Evolutionary conservation across 2,797 vertebrate genomes (phyloP), one percentile per base, ranked within the genome.

Genomic region (Sorex maritimensis): DNA sequence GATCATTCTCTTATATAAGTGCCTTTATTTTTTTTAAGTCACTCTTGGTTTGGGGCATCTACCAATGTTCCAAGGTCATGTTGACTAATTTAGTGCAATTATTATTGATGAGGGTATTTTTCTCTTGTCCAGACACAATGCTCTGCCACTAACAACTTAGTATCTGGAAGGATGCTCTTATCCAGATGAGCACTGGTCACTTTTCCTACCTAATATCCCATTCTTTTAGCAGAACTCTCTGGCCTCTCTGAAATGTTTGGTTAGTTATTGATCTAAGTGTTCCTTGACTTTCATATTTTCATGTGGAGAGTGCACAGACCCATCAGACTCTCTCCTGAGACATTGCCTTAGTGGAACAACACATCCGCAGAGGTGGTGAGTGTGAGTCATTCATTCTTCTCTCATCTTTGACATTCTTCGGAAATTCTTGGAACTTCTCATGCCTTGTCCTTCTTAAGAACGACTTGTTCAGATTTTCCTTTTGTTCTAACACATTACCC

Each of bases 371-470:
- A 86, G 1, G 63, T 24, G 2, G 58, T 72, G 5, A 1, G 58
- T 63, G 58, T 41, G 69, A 92, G 6, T 44, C 49, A 83, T 61
- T 89, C 58, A 61, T 61, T 61, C 17, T 61, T 61, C 34, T 65
- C 91, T 89, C 17, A 67, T 85, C 69, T 82, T 38, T 90, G 87
- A 84, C 55, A 81, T 58, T 90, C 86, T 74, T 80, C 8, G 68
- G 46, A 68, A 95, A 78, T 95, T 93, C 55, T 81, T 71, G 28
- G 71, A 95, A 81, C 24, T 61, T 10, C 1, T 80, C n/a, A 65
- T 87, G 86, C 44, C 17, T 49, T 92, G 55, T 86, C 12, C 34
- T 92, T 94, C 52, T 80, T 78, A 52, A 91, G 63, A 41, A 88
- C 41, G 69, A 24, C 30, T 67, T 28, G 24, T 94, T 90, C 65